Base-by-base conservation (phyloP, 2,113 vertebrate species). In the Daubentonia madagascariensis region DNA sequence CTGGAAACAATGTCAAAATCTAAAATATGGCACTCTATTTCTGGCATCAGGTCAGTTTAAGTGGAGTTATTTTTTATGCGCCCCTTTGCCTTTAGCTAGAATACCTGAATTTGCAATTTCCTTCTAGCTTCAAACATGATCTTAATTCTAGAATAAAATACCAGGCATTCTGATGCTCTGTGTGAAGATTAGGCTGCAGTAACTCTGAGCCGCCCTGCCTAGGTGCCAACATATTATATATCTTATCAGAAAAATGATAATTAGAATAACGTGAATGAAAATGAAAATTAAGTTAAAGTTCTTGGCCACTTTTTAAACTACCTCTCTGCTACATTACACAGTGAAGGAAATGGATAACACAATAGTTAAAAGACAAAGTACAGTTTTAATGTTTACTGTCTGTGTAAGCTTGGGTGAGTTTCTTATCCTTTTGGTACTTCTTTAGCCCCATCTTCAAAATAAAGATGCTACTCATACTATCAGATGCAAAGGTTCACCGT, bases 271-370 rank as follows among this genome's bases (percentile, higher is more conserved):
- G 11, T 90, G 30, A 96, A 67, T 40, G 2, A 25, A 87, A 84
- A 89, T 92, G 18, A 72, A 96, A 89, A 91, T 63, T 61, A 96
- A 91, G 85, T 73, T 72, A 67, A 81, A 89, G 13, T 37, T 67
- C 16, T 84, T 92, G 57, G 8, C 18, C 7, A 85, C 61, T 68
- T 73, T 94, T 78, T 6, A 90, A 89, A 85, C 7, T 65, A 1
- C n/a, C 35, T 78, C 17, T 91, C 35, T 52, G 32, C 12, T 72
- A 8, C 54, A 54, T 59, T 85, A 50, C 35, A 48, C 20, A 76
- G 2, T 22, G 23, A 18, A 94, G 37, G 10, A 18, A 50, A 2
- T 32, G 13, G 50, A 43, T n/a, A 67, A n/a, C 40, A 76, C 9
- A 4, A 35, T 10, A 73, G 17, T 23, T 72, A 84, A 93, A 89